Conservation (phyloP, 2,888 invertebrate species). For the Clistopyga incitator region DNA sequence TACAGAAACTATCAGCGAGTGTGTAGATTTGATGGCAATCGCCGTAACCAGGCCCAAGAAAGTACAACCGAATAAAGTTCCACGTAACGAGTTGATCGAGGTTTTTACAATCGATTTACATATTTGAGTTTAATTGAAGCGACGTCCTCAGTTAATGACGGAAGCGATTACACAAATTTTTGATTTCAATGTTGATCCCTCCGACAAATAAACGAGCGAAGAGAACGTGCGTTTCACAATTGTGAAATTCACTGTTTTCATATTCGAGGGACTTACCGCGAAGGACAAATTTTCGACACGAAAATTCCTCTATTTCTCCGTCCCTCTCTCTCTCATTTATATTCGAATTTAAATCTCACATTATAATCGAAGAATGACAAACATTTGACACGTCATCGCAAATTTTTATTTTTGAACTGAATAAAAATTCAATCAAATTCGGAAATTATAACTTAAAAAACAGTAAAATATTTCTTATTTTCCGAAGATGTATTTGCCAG, state of each 20-base stretch:
- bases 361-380: too few relatives aligned
- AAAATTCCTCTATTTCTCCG: too few relatives aligned
- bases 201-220: not conserved
- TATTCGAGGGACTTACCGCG: too few relatives aligned
- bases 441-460: not conserved
- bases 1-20: conserved; percentile 25
- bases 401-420: not conserved
- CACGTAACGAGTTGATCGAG: conserved; percentile 51
- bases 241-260: too few relatives aligned
- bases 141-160: not conserved
- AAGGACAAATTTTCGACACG: too few relatives aligned
- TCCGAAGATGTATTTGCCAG: not conserved
- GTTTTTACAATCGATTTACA: conserved; percentile 26
- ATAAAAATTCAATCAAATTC: not conserved
- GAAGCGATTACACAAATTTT: too few relatives aligned
- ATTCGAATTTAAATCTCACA: too few relatives aligned
- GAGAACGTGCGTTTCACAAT: too few relatives aligned
- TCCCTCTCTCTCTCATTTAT: too few relatives aligned
- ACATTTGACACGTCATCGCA: too few relatives aligned
- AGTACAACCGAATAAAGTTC: conserved; percentile 14
- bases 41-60: not conserved
- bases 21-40: not conserved
- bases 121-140: not conserved
- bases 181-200: not conserved
- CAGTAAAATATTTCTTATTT: not conserved